phyloP scores from a whole-genome alignment of 2,888 invertebrate genomes.

The Acrobasis suavella region DNA sequence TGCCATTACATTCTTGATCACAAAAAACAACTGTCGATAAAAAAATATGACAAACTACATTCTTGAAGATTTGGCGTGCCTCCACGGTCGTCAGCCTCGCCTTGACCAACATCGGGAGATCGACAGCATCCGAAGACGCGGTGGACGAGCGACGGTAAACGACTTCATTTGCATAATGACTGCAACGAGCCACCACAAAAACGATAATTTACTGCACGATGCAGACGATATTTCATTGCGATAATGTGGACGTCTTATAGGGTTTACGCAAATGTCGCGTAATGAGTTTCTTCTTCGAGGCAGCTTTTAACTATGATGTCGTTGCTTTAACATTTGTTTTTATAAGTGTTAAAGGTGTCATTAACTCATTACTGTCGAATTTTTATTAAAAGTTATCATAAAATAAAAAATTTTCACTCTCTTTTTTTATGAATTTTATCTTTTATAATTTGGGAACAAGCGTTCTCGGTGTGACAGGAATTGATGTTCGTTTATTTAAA shows the following conservation, averaged over 20 bases:
- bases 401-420: too few species aligned
- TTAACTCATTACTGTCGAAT: not conserved
- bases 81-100: slow-evolving; percentile 74
- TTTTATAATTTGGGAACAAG: too few species aligned
- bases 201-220: slow-evolving; percentile 14
- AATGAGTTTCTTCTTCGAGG: not conserved
- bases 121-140: slow-evolving; percentile 58
- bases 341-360: too few species aligned
- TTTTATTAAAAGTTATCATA: not conserved
- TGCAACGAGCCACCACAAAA: slow-evolving; percentile 15
- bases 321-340: too few species aligned
- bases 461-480: too few species aligned
- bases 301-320: not conserved
- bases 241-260: slow-evolving; percentile 2
- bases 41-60: slow-evolving; percentile 66
- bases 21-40: slow-evolving; percentile 26
- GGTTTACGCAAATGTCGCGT: not conserved
- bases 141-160: slow-evolving; percentile 55
- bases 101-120: slow-evolving; percentile 74
- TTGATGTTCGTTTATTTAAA: too few species aligned
- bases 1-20: not conserved
- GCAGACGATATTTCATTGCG: slow-evolving; percentile 20
- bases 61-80: slow-evolving; percentile 64
- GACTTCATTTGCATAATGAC: slow-evolving; percentile 46
- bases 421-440: too few species aligned